These are phyloP conservation scores for Cephus cinctus DNA, from an alignment of 1,140 invertebrate species.

Conservation along the genomic window DNA sequence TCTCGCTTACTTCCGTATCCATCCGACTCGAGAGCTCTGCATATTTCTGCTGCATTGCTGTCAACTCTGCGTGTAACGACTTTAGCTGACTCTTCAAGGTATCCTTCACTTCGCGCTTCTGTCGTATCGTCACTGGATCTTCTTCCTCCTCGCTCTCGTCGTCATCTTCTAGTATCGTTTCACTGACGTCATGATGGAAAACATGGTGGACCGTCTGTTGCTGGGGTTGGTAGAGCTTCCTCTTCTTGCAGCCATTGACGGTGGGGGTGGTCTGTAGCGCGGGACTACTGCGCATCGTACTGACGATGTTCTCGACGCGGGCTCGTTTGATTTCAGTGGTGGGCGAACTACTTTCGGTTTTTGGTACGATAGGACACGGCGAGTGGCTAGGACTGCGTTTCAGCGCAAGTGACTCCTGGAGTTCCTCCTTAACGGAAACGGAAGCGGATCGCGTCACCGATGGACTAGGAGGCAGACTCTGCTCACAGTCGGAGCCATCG, in stretches of 20 bases:
- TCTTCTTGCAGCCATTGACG: slow-evolving; percentile 91
- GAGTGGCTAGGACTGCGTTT: slow-evolving; percentile 49
- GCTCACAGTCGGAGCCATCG: slow-evolving; percentile 66
- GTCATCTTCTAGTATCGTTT: slow-evolving; percentile 70
- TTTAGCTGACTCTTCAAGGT: slow-evolving; percentile 81
- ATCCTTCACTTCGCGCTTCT: slow-evolving; percentile 82
- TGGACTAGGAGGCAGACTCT: slow-evolving; percentile 63
- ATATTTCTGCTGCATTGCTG: slow-evolving; percentile 89
- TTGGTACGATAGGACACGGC: slow-evolving; percentile 48
- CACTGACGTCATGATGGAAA: slow-evolving; percentile 61
- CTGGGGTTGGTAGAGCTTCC: slow-evolving; percentile 95
- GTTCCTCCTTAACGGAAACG: slow-evolving; percentile 59
- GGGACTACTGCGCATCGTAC: slow-evolving; percentile 84
- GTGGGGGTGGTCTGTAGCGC: slow-evolving; percentile 65
- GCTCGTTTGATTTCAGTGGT: slow-evolving; percentile 80
- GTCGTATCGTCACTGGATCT: slow-evolving; percentile 70
- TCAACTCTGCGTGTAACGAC: slow-evolving; percentile 84
- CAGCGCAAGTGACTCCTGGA: slow-evolving; percentile 61
- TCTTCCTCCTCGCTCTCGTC: slow-evolving; percentile 76
- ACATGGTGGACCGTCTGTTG: slow-evolving; percentile 67
- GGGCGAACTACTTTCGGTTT: slow-evolving; percentile 48
- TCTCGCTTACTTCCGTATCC: slow-evolving; percentile 69
- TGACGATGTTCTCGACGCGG: slow-evolving; percentile 92
- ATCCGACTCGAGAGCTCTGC: slow-evolving; percentile 81
- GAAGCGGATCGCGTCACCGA: slow-evolving; percentile 64